Evolutionary conservation across 2,888 invertebrate genomes (phyloP), one percentile per base, ranked within the genome.

Genomic region (Adelognathus sp.): DNA sequence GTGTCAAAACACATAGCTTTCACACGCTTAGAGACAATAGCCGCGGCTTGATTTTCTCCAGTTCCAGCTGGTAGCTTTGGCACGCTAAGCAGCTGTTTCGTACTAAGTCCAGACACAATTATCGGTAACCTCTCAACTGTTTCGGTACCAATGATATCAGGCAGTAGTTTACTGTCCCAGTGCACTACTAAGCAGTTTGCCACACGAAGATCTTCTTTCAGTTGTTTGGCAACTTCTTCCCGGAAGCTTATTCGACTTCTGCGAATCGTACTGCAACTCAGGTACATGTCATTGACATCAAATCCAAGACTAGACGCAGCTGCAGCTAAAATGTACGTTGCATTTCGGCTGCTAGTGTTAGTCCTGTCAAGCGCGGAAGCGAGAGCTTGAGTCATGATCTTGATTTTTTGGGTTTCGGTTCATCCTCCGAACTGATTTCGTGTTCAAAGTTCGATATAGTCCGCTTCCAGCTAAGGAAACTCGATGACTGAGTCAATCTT

Each of bases 1-100:
- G 86, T 86, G 39, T 86, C 83, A 69, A 83, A 84, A 52, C 84
- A 83, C 41, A 60, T 24, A 9, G 56, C 44, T 56, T 67, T 44
- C 5, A 56, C 56, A 6, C 33, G 33, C 11, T 73, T 31, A 6
- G 18, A n/a, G 11, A 58, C 9, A 14, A 83, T 79, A n/a, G 50
- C 77, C 18, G 36, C 14, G 3, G 82, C 74, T 75, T 81, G 81
- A 66, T 69, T 63, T 50, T 18, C 16, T 18, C 80, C 82, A 27
- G 81, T 78, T 46, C 58, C 79, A 29, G 46, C 36, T 14, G 21
- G 44, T 3, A 79, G 36, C 75, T 76, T 78, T 21, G 80, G 81
- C 1, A 83, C 83, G n/a, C 54, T 74, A 44, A 83, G 76, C 21
- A 82, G 52, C 54, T 82, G 78, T 41, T 79, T 66, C 16, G 36